A percentile compares a stretch with the other conserved stretches of the same genome.
Conservation (phyloP, 2,888 invertebrate genomes). For the Tetranychus piercei region DNA sequence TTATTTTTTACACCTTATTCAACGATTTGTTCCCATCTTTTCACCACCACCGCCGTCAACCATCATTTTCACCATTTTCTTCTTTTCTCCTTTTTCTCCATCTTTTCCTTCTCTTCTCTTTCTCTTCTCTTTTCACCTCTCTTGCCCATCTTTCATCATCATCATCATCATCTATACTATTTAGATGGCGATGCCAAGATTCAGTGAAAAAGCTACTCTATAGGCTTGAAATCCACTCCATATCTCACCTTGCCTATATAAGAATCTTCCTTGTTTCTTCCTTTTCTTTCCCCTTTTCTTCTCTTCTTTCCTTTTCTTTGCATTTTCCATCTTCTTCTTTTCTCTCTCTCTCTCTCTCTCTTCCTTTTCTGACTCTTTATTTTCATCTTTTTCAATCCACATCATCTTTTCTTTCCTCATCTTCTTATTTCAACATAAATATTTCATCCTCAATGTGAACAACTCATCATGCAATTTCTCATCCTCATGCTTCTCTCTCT, state of each 20-base stretch:
- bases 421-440: constrained; percentile 34
- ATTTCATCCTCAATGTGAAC: constrained; percentile 71
- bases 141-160: too few relatives aligned
- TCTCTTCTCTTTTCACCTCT: too few relatives aligned
- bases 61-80: too few relatives aligned
- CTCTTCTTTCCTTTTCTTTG: constrained; percentile 17
- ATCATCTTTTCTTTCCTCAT: constrained; percentile 9
- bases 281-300: constrained; percentile 16
- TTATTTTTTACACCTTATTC: too few relatives aligned
- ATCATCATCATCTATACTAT: not conserved
- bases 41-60: too few relatives aligned
- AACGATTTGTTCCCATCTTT: too few relatives aligned
- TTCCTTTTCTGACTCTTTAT: constrained; percentile 13
- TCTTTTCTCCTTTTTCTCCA: too few relatives aligned
- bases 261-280: constrained; percentile 21
- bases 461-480: constrained; percentile 25
- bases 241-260: constrained; percentile 16
- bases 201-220: not conserved
- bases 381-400: constrained; percentile 17
- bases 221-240: not conserved
- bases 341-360: constrained; percentile 15
- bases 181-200: not conserved
- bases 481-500: constrained; percentile 19
- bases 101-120: too few relatives aligned
- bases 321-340: not conserved